Evolutionary conservation across 2,113 vertebrate species (phyloP).

Genomic region (Neodon shergylaensis): DNA sequence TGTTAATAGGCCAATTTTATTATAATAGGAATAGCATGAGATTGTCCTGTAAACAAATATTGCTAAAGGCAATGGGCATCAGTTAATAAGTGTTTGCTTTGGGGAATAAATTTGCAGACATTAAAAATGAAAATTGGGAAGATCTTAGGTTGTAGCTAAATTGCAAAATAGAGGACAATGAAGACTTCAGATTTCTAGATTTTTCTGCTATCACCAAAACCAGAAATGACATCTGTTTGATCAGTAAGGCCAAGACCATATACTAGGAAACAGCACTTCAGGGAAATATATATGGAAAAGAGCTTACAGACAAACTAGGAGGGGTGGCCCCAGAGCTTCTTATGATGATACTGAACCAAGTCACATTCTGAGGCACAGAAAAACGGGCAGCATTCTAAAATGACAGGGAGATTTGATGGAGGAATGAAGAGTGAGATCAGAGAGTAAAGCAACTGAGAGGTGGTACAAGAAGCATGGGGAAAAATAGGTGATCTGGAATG

Average conservation of each 20-base stretch:
- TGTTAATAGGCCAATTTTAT: not conserved
- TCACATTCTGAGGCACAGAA: not conserved
- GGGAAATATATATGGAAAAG: not conserved
- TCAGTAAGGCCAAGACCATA: not conserved
- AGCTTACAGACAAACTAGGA: not conserved
- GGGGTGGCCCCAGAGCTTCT: not conserved
- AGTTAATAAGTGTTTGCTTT: not conserved
- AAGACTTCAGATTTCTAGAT: not conserved
- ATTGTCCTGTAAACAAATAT: not conserved
- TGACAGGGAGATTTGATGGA: not conserved
- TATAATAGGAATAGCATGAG: not conserved
- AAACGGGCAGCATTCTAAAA: not conserved
- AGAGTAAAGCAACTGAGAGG: not conserved
- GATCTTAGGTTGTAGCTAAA: not conserved
- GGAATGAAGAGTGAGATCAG: not conserved
- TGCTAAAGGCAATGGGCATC: not conserved
- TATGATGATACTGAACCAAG: not conserved
- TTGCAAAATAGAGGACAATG: not conserved
- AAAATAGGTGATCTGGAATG: not conserved
- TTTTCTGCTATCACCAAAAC: not conserved
- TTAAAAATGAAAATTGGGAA: not conserved
- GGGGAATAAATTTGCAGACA: not conserved
- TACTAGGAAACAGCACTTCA: not conserved
- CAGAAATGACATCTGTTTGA: not conserved
- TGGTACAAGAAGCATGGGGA: not conserved